A percentile compares a stretch with the other conserved stretches of the same genome.
These are phyloP conservation scores for Scarus forsteni DNA, from an alignment of 2,797 vertebrate genomes.

Conservation along the genomic window DNA sequence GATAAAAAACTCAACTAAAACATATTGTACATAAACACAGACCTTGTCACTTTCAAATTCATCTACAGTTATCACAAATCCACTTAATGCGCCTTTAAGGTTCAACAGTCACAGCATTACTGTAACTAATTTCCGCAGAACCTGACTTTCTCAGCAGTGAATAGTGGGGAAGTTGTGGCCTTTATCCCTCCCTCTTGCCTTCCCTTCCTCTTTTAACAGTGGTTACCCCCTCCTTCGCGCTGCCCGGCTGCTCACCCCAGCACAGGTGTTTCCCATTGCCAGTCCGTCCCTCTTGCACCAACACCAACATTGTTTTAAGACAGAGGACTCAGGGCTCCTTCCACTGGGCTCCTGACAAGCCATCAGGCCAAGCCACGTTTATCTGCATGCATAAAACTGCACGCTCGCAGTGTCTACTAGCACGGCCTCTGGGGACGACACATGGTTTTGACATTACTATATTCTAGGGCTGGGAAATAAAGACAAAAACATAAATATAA, in stretches of 20 bases:
- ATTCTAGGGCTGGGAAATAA: too few species aligned
- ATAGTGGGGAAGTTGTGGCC: slow-evolving; percentile 65
- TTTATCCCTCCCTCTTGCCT: slow-evolving; percentile 59
- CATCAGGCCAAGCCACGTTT: slow-evolving; percentile 83
- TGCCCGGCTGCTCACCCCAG: slow-evolving; percentile 73
- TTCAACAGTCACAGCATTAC: slow-evolving; percentile 70
- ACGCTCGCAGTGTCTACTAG: slow-evolving; percentile 73
- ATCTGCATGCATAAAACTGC: slow-evolving; percentile 88
- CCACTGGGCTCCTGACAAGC: slow-evolving; percentile 87
- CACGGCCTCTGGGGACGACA: slow-evolving; percentile 81
- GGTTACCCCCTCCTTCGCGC: slow-evolving; percentile 34
- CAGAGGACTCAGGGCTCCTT: slow-evolving; percentile 81
- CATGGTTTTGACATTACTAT: slow-evolving; percentile 87
- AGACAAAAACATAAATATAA: too few species aligned
- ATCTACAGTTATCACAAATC: too few species aligned
- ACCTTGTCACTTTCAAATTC: too few species aligned
- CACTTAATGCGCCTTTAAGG: slow-evolving; percentile 40
- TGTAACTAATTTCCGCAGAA: slow-evolving; percentile 76
- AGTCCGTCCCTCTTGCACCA: slow-evolving; percentile 78
- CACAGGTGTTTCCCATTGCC: slow-evolving; percentile 93
- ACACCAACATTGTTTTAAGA: slow-evolving; percentile 88
- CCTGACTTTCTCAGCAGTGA: slow-evolving; percentile 78
- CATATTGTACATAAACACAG: too few species aligned
- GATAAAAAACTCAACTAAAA: too few species aligned
- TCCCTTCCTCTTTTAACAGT: slow-evolving; percentile 57